Conservation (phyloP, 2,797 vertebrate genomes). For the Caiman crocodilus region DNA sequence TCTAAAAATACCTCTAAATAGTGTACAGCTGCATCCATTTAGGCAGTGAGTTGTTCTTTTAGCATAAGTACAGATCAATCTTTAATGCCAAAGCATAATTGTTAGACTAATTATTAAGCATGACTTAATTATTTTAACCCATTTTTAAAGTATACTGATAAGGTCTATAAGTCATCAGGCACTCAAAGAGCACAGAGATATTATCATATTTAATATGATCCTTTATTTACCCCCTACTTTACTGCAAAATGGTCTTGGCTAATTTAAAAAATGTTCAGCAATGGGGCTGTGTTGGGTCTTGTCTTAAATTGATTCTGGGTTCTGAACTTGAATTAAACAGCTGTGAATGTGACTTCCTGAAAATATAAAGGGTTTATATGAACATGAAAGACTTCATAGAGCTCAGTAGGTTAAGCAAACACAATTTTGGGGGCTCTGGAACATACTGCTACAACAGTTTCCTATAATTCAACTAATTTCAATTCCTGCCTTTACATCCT, state of each 20-base stretch:
- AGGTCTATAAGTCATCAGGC: neutral
- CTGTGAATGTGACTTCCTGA: neutral
- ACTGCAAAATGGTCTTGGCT: neutral
- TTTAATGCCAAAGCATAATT: neutral
- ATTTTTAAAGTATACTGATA: neutral
- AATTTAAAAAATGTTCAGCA: neutral
- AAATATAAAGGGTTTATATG: neutral
- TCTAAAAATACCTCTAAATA: slow-evolving; percentile 47
- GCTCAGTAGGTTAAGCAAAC: neutral
- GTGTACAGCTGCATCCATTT: slow-evolving; percentile 25
- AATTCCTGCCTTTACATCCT: neutral
- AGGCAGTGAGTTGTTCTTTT: slow-evolving; percentile 7
- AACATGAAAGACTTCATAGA: neutral
- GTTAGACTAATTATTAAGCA: slow-evolving; percentile 24
- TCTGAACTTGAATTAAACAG: neutral
- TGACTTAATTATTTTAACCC: neutral
- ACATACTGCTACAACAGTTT: neutral
- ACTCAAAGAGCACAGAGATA: neutral
- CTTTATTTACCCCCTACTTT: neutral
- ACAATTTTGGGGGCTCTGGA: neutral
- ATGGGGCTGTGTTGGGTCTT: neutral
- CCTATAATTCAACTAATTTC: neutral
- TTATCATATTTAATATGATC: neutral
- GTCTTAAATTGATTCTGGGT: too few species aligned
- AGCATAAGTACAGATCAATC: slow-evolving; percentile 4